Base-by-base conservation (phyloP, 2,888 invertebrate genomes). In the Caenorhabditis sulstoni region DNA sequence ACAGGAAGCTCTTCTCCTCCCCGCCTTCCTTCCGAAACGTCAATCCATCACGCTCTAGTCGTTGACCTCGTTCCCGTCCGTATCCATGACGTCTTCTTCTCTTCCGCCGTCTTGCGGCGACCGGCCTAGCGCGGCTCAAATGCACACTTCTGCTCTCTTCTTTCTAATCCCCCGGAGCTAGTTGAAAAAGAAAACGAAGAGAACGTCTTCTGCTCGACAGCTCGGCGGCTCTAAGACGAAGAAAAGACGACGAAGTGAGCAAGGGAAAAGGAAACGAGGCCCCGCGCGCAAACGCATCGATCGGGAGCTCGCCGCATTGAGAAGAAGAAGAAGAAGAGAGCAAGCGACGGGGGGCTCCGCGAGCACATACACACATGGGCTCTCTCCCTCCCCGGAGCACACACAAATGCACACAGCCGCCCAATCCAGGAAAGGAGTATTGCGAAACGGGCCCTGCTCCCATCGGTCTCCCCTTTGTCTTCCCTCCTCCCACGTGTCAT, bases 1-100 rank as follows among this genome's bases (percentile, higher is more conserved):
- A 18, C 16, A 16, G 16, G n/a, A 16, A 16, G 53, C 37, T 52
- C n/a, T 22, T 20, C 45, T 65, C 35, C 35, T 18, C 5, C 52
- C 53, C 44, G 20, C 4, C 23, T 61, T 49, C 47, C 18, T 66
- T 55, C 20, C 52, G 20, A 61, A 70, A 70, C 47, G 62, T 64
- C 71, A 71, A 71, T 71, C 71, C 71, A 71, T 71, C 71, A 64
- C 62, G 53, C 53, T 39, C 39, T 71, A 71, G 71, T 64, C 71
- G 73, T 73, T 73, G 64, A 64, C 64, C 64, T 73, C 73, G 73
- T 58, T 64, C 62, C 68, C 59, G 5, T 41, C 57, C 64, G 55
- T 71, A 62, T 64, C 64, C 73, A 73, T 73, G 73, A 73, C 73
- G 73, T 73, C 73, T 73, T 57, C 64, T 59, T 61, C 61, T 61